Evolutionary conservation across 2,797 vertebrate genomes (phyloP).

Genomic region (Morus bassanus): DNA sequence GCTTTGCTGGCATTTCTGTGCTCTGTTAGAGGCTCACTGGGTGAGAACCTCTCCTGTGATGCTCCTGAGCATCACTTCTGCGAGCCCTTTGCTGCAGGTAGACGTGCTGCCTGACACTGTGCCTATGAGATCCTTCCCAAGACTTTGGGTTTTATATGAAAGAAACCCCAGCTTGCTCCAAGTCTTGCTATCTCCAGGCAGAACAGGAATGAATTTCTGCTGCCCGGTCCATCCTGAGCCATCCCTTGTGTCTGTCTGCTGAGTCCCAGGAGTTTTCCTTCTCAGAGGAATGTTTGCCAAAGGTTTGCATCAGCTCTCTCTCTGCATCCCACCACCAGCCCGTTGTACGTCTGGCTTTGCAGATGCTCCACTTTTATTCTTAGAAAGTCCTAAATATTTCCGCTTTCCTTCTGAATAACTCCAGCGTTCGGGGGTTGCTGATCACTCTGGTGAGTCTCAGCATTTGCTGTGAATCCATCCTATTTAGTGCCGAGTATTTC

Average conservation of each 20-base stretch:
- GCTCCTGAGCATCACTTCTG: not conserved
- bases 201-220: not conserved
- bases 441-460: not conserved
- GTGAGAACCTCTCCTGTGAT: not conserved
- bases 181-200: not conserved
- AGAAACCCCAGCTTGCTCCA: not conserved
- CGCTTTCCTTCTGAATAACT: conserved; percentile 6
- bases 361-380: conserved; percentile 58
- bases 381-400: conserved; percentile 57
- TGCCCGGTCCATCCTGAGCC: not conserved
- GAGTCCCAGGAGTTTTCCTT: not conserved
- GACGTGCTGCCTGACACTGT: not conserved
- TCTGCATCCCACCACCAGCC: conserved; percentile 24
- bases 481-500: not conserved
- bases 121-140: not conserved
- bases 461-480: not conserved
- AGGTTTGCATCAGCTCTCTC: conserved; percentile 13
- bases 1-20: not conserved
- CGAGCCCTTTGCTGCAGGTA: not conserved
- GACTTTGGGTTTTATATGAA: not conserved
- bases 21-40: not conserved
- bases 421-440: not conserved
- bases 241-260: not conserved
- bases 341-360: conserved; percentile 32
- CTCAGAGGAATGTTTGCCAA: not conserved